phyloP scores from a whole-genome alignment of 2,888 invertebrate genomes.

The Crepidodera aurea region DNA sequence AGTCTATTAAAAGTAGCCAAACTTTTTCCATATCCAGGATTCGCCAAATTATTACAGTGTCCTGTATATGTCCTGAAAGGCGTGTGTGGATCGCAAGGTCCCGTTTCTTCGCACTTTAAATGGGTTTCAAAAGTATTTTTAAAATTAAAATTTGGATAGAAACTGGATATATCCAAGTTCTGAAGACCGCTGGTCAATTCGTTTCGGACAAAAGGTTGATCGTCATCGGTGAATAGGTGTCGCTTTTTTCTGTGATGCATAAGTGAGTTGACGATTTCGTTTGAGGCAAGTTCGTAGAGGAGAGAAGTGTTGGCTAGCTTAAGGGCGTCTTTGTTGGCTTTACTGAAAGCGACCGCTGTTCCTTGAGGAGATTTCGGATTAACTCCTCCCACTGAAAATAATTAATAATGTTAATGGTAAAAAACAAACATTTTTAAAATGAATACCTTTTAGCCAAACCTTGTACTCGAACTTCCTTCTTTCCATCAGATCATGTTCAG shows the following conservation, averaged over 20 bases:
- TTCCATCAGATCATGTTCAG: slow-evolving; percentile 77
- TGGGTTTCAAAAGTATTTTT: slow-evolving; percentile 63
- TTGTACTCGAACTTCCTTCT: slow-evolving; percentile 83
- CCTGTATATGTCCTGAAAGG: slow-evolving; percentile 82
- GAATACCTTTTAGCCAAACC: slow-evolving; percentile 78
- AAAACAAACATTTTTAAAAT: too few relatives aligned
- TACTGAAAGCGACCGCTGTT: slow-evolving; percentile 89
- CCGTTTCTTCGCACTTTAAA: slow-evolving; percentile 73
- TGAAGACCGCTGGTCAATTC: slow-evolving; percentile 81
- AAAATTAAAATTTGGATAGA: slow-evolving; percentile 68
- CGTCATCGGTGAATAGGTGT: slow-evolving; percentile 74
- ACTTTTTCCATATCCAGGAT: slow-evolving; percentile 83
- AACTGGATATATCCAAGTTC: slow-evolving; percentile 78
- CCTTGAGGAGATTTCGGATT: slow-evolving; percentile 88
- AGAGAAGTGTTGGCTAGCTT: slow-evolving; percentile 86
- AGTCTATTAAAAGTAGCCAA: slow-evolving; percentile 85
- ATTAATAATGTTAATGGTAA: too few relatives aligned
- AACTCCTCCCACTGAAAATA: slow-evolving; percentile 74
- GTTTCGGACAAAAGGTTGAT: slow-evolving; percentile 66
- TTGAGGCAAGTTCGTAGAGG: slow-evolving; percentile 85
- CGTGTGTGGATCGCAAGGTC: slow-evolving; percentile 74
- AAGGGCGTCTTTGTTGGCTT: slow-evolving; percentile 85
- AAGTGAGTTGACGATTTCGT: slow-evolving; percentile 79
- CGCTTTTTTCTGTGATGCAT: slow-evolving; percentile 70
- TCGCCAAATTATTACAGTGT: slow-evolving; percentile 86